Conservation (phyloP, 2,797 vertebrate species). For the Phalanger gymnotis region DNA sequence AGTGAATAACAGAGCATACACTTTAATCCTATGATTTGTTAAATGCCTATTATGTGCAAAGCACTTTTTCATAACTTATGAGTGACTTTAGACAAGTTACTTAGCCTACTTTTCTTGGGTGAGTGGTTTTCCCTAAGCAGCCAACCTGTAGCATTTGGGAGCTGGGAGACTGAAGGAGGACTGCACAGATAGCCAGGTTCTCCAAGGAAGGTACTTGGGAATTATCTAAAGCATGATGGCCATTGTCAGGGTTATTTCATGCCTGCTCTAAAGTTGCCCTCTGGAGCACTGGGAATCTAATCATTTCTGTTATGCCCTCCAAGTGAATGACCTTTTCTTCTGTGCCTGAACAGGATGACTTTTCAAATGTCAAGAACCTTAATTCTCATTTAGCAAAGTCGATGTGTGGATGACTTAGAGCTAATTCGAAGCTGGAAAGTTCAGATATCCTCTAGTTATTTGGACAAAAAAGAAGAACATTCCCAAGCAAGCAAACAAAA, state of each 20-base stretch:
- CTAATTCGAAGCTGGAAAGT: slow-evolving; percentile 36
- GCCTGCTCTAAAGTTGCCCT: neutral
- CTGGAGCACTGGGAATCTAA: neutral
- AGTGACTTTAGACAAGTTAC: neutral
- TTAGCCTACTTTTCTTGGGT: neutral
- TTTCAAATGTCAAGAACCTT: slow-evolving; percentile 34
- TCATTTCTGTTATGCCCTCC: neutral
- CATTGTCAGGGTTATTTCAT: neutral
- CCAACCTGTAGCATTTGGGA: accelerated
- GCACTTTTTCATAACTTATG: neutral
- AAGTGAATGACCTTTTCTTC: slow-evolving; percentile 14
- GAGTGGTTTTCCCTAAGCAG: neutral
- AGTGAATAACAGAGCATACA: neutral
- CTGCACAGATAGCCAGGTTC: neutral
- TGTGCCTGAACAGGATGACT: neutral
- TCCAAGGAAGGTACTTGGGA: neutral
- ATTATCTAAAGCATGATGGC: neutral
- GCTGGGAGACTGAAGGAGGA: neutral
- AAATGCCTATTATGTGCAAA: neutral
- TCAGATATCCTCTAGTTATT: slow-evolving; percentile 46
- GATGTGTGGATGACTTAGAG: slow-evolving; percentile 3
- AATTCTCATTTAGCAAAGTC: neutral
- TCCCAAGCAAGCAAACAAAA: slow-evolving; percentile 33
- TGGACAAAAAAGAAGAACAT: slow-evolving; percentile 43
- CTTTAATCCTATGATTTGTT: neutral